These are phyloP conservation scores for Hemiprocne comata DNA, from an alignment of 2,113 vertebrate species.

Conservation along the genomic window DNA sequence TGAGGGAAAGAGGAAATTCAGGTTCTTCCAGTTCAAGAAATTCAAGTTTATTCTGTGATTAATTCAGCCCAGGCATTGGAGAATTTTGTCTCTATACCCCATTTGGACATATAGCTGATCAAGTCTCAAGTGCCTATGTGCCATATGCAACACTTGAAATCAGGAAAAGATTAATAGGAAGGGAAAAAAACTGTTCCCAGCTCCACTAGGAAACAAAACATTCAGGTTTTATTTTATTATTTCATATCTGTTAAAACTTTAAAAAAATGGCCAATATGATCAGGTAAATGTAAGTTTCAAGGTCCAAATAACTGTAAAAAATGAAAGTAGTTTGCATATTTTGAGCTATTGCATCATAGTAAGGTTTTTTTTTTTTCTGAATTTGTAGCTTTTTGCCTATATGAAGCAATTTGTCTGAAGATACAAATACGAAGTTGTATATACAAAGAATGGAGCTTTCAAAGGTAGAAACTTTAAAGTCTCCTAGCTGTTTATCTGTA, in stretches of 20 bases:
- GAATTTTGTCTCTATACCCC: background rate
- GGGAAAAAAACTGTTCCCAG: background rate
- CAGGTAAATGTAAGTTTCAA: background rate
- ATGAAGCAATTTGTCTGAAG: background rate
- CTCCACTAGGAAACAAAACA: background rate
- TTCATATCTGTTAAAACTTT: background rate
- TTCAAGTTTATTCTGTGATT: background rate
- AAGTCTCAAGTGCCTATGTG: background rate
- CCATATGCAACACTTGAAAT: background rate
- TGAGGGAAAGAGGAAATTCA: background rate
- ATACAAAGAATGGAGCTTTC: background rate
- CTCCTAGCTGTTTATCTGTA: background rate
- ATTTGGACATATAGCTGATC: background rate
- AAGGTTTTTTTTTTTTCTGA: fast-evolving
- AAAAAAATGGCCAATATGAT: background rate
- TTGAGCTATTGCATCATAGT: background rate
- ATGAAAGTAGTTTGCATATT: background rate
- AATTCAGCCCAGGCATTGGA: background rate
- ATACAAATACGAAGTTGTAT: background rate
- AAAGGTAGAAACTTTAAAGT: background rate
- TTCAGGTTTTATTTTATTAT: background rate
- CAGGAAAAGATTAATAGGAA: background rate
- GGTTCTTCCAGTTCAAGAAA: background rate
- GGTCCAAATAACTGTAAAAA: background rate
- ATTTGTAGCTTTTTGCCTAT: background rate